These are phyloP conservation scores for Bufo gargarizans DNA, from an alignment of 2,113 vertebrate species.

Conservation along the genomic window DNA sequence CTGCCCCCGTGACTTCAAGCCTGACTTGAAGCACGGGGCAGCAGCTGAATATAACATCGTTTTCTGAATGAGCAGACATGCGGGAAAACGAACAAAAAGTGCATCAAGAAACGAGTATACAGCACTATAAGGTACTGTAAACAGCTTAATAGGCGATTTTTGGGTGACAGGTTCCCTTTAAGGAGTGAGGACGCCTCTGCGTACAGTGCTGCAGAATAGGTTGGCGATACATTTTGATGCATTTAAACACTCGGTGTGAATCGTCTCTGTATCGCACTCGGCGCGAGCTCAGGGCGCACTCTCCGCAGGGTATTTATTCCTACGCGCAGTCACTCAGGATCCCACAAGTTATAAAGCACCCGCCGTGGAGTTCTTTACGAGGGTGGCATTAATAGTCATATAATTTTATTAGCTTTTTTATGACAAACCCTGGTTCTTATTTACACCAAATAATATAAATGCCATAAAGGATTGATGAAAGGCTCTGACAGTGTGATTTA, in stretches of 20 bases:
- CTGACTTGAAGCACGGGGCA: no score
- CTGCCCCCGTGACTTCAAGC: no score
- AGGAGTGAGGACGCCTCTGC: no score
- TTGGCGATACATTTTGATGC: neutral
- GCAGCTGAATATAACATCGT: no score
- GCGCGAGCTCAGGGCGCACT: neutral
- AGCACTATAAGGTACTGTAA: no score
- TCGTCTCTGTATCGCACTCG: neutral
- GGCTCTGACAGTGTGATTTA: slow-evolving; percentile 34
- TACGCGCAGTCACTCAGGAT: slow-evolving; percentile 19
- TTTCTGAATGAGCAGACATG: no score
- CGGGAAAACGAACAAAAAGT: no score
- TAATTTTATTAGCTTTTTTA: slow-evolving; percentile 57
- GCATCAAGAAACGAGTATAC: no score
- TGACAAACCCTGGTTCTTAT: slow-evolving; percentile 51
- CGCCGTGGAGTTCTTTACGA: slow-evolving; percentile 49
- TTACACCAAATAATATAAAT: slow-evolving; percentile 54
- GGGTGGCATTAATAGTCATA: slow-evolving; percentile 53
- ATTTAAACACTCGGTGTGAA: neutral
- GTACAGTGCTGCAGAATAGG: no score
- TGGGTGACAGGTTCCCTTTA: no score
- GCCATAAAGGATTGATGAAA: slow-evolving; percentile 50
- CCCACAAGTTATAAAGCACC: slow-evolving; percentile 28
- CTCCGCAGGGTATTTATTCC: slow-evolving; percentile 8
- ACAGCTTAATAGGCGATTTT: no score